Percentiles rank a stretch among this genome's conserved stretches.
phyloP scores from a whole-genome alignment of 2,888 invertebrate species.

The Hypomecis atomaria region DNA sequence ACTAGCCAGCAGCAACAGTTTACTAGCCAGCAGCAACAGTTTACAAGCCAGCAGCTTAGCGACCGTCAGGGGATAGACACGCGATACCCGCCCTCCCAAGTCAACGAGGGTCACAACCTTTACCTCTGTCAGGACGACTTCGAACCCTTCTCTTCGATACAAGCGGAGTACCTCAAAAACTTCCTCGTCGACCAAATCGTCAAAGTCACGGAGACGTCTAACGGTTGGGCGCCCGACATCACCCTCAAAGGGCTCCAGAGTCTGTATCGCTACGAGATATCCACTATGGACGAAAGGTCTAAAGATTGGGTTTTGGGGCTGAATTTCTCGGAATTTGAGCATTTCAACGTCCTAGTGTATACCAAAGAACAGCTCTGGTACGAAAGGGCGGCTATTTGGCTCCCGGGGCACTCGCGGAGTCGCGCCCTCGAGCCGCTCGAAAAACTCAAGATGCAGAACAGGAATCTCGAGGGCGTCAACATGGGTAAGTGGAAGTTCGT shows the following conservation, averaged over 20 bases:
- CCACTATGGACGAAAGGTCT: slow-evolving; percentile 61
- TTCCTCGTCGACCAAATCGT: slow-evolving; percentile 66
- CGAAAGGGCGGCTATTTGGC: slow-evolving; percentile 75
- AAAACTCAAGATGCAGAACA: slow-evolving; percentile 73
- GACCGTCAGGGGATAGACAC: neutral
- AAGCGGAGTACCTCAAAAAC: slow-evolving; percentile 61
- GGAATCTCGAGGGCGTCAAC: slow-evolving; percentile 57
- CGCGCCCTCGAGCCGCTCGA: slow-evolving; percentile 64
- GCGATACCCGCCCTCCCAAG: neutral
- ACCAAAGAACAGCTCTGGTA: slow-evolving; percentile 75
- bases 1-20: neutral
- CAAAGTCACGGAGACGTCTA: slow-evolving; percentile 49
- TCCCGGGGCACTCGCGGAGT: slow-evolving; percentile 71
- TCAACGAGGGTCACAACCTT: slow-evolving; percentile 48
- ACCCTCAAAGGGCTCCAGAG: slow-evolving; percentile 67
- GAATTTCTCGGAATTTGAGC: slow-evolving; percentile 62
- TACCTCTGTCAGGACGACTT: slow-evolving; percentile 75
- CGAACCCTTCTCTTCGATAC: slow-evolving; percentile 56
- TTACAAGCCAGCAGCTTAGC: neutral
- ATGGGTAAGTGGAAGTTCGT: slow-evolving; percentile 76
- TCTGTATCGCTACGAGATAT: slow-evolving; percentile 63
- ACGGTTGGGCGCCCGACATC: slow-evolving; percentile 65
- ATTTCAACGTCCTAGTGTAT: slow-evolving; percentile 69
- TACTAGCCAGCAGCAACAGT: neutral
- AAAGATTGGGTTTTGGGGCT: slow-evolving; percentile 68